Evolutionary conservation across 2,888 invertebrate genomes (phyloP).

Genomic region (Alentia gelatinosa): DNA sequence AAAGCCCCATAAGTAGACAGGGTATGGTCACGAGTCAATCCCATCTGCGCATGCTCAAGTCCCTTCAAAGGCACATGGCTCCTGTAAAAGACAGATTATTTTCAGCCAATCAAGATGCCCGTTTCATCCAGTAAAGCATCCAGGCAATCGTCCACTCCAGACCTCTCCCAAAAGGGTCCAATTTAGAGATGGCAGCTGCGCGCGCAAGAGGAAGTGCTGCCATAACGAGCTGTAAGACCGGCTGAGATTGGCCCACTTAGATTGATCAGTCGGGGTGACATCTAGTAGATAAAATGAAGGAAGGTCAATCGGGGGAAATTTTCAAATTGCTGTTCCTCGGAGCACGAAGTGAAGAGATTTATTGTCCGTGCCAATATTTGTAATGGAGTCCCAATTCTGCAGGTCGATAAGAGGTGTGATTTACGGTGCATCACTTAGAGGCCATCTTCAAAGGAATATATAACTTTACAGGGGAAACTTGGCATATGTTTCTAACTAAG

Average conservation of each 20-base stretch:
- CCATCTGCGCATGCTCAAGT: neutral
- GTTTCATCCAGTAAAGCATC: neutral
- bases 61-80: neutral
- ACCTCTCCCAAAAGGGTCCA: neutral
- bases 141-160: neutral
- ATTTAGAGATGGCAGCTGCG: neutral
- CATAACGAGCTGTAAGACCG: constrained; percentile 10
- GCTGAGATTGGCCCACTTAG: neutral
- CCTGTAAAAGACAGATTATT: neutral
- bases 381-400: neutral
- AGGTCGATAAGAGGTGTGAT: neutral
- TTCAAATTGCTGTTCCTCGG: neutral
- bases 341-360: neutral
- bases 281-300: neutral
- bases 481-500: no score
- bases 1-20: neutral
- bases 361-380: neutral
- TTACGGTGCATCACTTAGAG: neutral
- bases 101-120: neutral
- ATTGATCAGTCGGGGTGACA: neutral
- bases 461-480: no score
- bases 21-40: neutral
- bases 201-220: neutral
- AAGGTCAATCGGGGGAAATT: neutral
- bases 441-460: neutral